Evolutionary conservation across 2,888 invertebrate genomes (phyloP), one percentile per base, ranked within the genome.

Genomic region (Xestia rhomboidea): DNA sequence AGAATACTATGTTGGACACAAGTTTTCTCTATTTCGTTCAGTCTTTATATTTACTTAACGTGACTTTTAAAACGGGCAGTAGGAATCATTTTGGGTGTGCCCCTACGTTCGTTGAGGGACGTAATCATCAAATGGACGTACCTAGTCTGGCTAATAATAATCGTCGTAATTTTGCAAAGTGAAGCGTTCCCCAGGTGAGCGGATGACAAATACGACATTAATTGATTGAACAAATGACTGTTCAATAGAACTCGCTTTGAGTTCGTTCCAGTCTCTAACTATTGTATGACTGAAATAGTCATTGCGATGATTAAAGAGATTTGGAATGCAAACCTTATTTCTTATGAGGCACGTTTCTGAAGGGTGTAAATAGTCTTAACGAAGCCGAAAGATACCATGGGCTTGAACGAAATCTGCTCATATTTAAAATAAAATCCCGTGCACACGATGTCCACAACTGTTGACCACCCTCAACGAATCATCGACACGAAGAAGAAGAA

Each of bases 101-200:
- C 62, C 3, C 10, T 0, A 34, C 51, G 24, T 8, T 1, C 54
- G 46, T 1, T 34, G n/a, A 30, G 67, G 62, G 41, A 79, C 13
- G 27, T 44, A 79, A 79, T 79, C 51, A 77, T 15, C n/a, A 46
- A 82, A 82, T 79, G 79, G 66, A 54, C 2, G 41, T 30, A n/a
- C n/a, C n/a, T n/a, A 11, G n/a, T 44, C 49, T 21, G 1, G 1
- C 41, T 81, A 82, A 62, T 67, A 10, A 24, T 18, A 44, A 57
- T 41, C 10, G 8, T 11, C 0, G 13, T 68, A 64, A 82, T 80
- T 68, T 68, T 0, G 64, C 77, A 66, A 80, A 77, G 64, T 82
- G 68, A 11, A 6, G 57, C 15, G n/a, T 21, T 76, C 62, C 60
- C 67, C 15, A 63, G 49, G 64, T 75, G 30, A 38, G 21, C 30